Conservation (phyloP, 2,888 invertebrate species). For the Macrophya annulata region DNA sequence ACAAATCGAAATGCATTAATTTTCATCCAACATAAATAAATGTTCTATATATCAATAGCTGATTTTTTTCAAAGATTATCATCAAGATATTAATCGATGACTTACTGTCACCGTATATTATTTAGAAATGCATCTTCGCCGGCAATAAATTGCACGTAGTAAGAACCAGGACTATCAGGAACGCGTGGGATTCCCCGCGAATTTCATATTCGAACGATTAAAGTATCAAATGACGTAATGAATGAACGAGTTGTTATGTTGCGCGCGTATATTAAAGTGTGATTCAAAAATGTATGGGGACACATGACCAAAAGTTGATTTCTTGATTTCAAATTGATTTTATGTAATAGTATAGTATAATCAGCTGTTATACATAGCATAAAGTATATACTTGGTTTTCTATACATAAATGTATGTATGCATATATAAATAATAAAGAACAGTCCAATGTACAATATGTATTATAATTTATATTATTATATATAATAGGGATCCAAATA, state of each 20-base stretch:
- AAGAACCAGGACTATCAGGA: not conserved
- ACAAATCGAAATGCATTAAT: not conserved
- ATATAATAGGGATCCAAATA: slow-evolving; percentile 52
- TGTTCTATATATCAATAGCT: not conserved
- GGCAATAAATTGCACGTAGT: not conserved
- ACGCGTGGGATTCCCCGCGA: not conserved
- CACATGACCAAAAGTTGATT: not conserved
- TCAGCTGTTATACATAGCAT: slow-evolving; percentile 41
- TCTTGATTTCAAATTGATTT: slow-evolving; percentile 35
- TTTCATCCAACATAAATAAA: not conserved
- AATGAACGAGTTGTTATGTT: not conserved
- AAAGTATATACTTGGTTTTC: slow-evolving; percentile 32
- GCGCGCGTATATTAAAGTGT: not conserved
- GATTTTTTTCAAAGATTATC: not conserved
- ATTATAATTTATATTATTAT: slow-evolving; percentile 38
- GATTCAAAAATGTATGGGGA: not conserved
- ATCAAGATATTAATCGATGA: not conserved
- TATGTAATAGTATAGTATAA: slow-evolving; percentile 29
- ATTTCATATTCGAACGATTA: not conserved
- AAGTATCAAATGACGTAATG: not conserved
- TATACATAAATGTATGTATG: slow-evolving; percentile 19
- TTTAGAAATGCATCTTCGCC: not conserved
- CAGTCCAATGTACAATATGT: slow-evolving; percentile 52
- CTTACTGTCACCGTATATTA: not conserved
- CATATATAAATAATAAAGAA: slow-evolving; percentile 50